Evolutionary conservation across 2,797 vertebrate genomes (phyloP), one percentile per base, ranked within the genome.

Genomic region (Selene dorsalis): DNA sequence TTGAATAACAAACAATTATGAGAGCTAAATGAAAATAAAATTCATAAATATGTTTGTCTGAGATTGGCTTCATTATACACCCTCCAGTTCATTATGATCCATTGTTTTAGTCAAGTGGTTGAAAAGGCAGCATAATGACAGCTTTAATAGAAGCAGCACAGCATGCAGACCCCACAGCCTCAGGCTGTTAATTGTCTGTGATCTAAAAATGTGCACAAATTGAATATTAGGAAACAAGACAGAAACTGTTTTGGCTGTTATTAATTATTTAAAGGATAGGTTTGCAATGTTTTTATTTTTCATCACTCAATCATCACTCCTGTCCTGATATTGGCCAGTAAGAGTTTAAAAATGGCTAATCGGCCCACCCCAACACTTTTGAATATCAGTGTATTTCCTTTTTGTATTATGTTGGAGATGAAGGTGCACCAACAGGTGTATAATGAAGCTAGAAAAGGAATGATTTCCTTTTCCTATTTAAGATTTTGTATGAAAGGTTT

Each of bases 61-160:
- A 59, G 38, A 22, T 32, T 77, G 16, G 70, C 65, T 57, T 18
- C 13, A 18, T 24, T 20, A 13, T 32, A 28, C 30, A 41, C 35
- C 26, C 45, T 58, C 17, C 10, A 48, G 22, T 81, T 65, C 55
- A 47, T 38, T 84, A 45, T 73, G 57, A 73, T 70, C 69, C 26
- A 50, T 78, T 83, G 74, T 72, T 32, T 2, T n/a, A 38, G 9
- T 69, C 26, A 35, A 41, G 35, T 10, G 66, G 69, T 74, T 82
- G 76, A 87, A 82, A 72, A 87, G 63, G 69, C 74, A 79, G 66
- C 72, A 75, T 79, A 77, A 86, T 79, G 43, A 57, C 58, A 10
- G 63, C 74, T 78, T 69, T 81, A 57, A 76, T 73, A n/a, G 41
- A 52, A 59, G 30, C 58, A 74, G 41, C 12, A 59, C n/a, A 50